phyloP scores from a whole-genome alignment of 1,140 invertebrate genomes.

The Pseudomyrmex concolor region DNA sequence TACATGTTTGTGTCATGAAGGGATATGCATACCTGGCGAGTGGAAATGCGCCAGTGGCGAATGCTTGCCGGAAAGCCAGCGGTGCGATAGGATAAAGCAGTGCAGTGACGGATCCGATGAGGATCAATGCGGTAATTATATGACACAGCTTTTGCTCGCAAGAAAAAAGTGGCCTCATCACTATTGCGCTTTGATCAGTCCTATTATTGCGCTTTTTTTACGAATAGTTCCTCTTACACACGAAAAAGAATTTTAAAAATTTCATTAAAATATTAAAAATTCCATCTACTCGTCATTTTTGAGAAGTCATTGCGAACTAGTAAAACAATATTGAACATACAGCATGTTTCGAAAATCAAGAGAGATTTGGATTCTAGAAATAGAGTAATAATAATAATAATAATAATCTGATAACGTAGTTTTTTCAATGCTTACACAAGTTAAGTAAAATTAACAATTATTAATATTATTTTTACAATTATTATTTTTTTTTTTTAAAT shows the following conservation, averaged over 20 bases:
- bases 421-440: background rate
- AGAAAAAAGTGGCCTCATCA: conserved; percentile 57
- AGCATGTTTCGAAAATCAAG: background rate
- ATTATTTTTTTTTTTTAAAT: background rate
- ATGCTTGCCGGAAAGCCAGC: conserved; percentile 88
- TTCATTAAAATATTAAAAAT: background rate
- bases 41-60: conserved; percentile 86
- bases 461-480: background rate
- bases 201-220: background rate
- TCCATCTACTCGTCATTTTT: background rate
- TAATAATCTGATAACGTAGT: background rate
- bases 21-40: conserved; percentile 77
- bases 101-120: conserved; percentile 93
- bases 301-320: background rate
- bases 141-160: background rate
- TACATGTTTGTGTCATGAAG: conserved; percentile 82
- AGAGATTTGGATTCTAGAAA: background rate
- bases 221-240: background rate
- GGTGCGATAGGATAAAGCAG: conserved; percentile 90
- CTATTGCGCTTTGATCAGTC: conserved; percentile 1
- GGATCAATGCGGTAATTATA: conserved; percentile 80
- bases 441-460: background rate
- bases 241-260: background rate
- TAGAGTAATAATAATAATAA: background rate
- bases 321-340: too few relatives aligned